These are phyloP conservation scores for Eristalinus aeneus DNA, from an alignment of 2,888 invertebrate species.

Conservation along the genomic window DNA sequence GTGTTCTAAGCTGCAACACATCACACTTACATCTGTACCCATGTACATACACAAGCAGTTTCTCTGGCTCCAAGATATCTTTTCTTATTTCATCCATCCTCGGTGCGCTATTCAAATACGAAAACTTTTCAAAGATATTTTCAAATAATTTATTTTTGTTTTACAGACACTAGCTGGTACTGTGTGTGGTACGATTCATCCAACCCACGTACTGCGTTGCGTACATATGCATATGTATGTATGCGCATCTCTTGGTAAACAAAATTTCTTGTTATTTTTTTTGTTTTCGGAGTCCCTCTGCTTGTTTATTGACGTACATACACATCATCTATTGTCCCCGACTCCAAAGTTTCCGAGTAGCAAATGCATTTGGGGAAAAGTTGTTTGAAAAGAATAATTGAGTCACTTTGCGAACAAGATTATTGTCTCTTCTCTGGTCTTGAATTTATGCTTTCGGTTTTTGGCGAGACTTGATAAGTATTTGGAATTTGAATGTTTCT, in stretches of 20 bases:
- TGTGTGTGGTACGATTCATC: not conserved
- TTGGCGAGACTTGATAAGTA: constrained; percentile 6
- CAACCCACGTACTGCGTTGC: not conserved
- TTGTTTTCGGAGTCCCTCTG: not conserved
- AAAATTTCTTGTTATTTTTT: not conserved
- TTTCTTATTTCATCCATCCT: constrained; percentile 22
- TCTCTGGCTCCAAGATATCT: constrained; percentile 54
- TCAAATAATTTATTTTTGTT: constrained; percentile 52
- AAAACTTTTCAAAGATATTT: constrained; percentile 61
- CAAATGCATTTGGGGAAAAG: constrained; percentile 23
- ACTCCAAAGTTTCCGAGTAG: constrained; percentile 36
- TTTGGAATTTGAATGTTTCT: constrained; percentile 6
- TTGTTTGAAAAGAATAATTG: constrained; percentile 15
- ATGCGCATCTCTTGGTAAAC: constrained; percentile 28
- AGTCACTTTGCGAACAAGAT: constrained; percentile 9
- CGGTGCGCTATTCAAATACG: constrained; percentile 46
- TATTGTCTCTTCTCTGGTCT: not conserved
- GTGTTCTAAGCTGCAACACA: not conserved
- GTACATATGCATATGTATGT: not conserved
- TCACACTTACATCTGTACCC: not conserved
- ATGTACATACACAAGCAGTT: not conserved
- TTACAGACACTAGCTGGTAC: constrained; percentile 18
- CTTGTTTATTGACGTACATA: not conserved
- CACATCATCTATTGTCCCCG: constrained; percentile 21
- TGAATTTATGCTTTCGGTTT: not conserved